Base-by-base conservation (phyloP, 1,140 invertebrate species). In the Gryon sp. region DNA sequence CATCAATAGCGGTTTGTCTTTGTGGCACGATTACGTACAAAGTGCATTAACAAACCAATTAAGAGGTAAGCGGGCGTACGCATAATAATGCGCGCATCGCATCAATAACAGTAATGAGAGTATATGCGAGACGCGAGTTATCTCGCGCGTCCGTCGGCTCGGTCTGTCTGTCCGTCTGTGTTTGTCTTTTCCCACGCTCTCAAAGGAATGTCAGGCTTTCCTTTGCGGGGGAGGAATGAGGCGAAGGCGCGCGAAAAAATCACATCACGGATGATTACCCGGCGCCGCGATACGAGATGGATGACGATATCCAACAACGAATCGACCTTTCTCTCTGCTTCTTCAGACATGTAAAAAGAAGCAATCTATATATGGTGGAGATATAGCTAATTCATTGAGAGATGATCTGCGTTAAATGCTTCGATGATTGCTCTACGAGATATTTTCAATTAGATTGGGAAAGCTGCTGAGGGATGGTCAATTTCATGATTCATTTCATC, bases 21-120 rank as follows among this genome's bases (percentile, higher is more conserved):
- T 66, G 60, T 34, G 30, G 28, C 46, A 40, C 46, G 63, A 69
- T 43, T 69, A 76, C 72, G 69, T 62, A 75, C 45, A 66, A 70
- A 62, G 57, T 48, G 62, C 69, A 78, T 78, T 69, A 74, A 78
- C 76, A 70, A 68, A 68, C 57, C 72, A 76, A 72, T 79, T 76
- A 79, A 76, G 45, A 2, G 48, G 53, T 48, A 63, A 69, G 40
- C 32, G 50, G 72, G 63, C 41, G 50, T 28, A 38, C 63, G 74
- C 59, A 73, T 69, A 68, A 74, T 69, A 78, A 76, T 45, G 65
- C 63, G 52, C 59, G 50, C 50, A 43, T 32, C 52, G 46, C 68
- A 68, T 73, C 63, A 62, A 68, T 79, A 79, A 79, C 53, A 60
- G 70, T 65, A 74, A 69, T 53, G 30, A 72, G 65, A 62, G 36